Evolutionary conservation across 2,888 invertebrate species (phyloP).

Genomic region (Neoascia interrupta): DNA sequence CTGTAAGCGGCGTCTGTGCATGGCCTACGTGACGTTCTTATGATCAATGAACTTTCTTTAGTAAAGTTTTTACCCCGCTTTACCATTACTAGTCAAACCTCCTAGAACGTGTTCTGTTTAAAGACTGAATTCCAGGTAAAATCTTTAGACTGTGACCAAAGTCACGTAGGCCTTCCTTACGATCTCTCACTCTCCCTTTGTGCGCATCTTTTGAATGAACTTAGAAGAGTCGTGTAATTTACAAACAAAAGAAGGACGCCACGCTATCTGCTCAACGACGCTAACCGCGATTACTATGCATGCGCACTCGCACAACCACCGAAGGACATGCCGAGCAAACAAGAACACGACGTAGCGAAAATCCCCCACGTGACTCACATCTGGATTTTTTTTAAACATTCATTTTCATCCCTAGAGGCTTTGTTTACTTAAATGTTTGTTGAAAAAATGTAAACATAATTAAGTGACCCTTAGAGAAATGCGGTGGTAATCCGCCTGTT

Average conservation of each 20-base stretch:
- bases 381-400: too few species aligned
- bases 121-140: not conserved
- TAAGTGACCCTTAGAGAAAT: too few species aligned
- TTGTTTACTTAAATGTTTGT: too few species aligned
- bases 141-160: not conserved
- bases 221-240: not conserved
- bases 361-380: not conserved
- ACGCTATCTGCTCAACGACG: too few species aligned
- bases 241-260: not conserved
- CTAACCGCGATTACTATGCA: not conserved
- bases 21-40: constrained; percentile 3
- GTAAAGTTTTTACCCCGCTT: not conserved
- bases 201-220: not conserved
- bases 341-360: not conserved
- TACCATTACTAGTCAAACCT: too few species aligned
- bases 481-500: too few species aligned
- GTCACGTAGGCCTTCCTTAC: constrained; percentile 24
- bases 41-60: not conserved
- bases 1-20: not conserved
- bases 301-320: not conserved
- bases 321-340: constrained; percentile 1
- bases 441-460: too few species aligned
- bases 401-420: too few species aligned
- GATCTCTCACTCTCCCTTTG: not conserved
- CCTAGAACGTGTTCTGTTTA: not conserved